These are phyloP conservation scores for Drosophila carrolli DNA, from an alignment of 1,140 invertebrate species.

Conservation along the genomic window DNA sequence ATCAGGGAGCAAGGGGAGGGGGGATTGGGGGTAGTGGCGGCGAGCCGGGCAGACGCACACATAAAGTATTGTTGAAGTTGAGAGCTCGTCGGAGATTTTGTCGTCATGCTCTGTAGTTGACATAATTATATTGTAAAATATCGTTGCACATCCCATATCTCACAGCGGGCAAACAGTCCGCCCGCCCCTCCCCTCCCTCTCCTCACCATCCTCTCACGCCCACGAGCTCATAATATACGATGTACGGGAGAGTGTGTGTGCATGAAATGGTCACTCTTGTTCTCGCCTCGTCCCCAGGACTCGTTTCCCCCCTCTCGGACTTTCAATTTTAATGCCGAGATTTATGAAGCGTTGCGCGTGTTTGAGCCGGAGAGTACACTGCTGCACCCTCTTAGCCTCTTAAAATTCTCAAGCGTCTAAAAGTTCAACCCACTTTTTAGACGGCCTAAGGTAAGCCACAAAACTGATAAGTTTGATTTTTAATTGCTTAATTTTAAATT, in stretches of 20 bases:
- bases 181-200: too few species aligned
- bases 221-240: conserved; percentile 41
- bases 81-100: conserved; percentile 74
- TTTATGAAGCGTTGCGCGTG: conserved; percentile 48
- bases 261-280: conserved; percentile 42
- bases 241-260: conserved; percentile 15
- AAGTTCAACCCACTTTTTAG: neutral
- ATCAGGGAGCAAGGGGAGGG: neutral
- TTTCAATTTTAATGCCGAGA: conserved; percentile 67
- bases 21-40: neutral
- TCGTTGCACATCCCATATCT: conserved; percentile 56
- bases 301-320: neutral
- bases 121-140: conserved; percentile 82
- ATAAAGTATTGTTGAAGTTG: conserved; percentile 74
- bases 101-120: conserved; percentile 69
- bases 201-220: neutral
- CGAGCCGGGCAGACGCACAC: conserved; percentile 15
- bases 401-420: neutral
- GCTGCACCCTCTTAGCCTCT: neutral
- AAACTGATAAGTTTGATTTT: neutral
- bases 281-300: conserved; percentile 1
- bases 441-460: neutral
- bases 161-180: neutral
- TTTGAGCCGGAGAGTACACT: conserved; percentile 8
- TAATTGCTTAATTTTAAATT: neutral